Base-by-base conservation (phyloP, 2,797 vertebrate genomes). In the Sebastes steindachneri region DNA sequence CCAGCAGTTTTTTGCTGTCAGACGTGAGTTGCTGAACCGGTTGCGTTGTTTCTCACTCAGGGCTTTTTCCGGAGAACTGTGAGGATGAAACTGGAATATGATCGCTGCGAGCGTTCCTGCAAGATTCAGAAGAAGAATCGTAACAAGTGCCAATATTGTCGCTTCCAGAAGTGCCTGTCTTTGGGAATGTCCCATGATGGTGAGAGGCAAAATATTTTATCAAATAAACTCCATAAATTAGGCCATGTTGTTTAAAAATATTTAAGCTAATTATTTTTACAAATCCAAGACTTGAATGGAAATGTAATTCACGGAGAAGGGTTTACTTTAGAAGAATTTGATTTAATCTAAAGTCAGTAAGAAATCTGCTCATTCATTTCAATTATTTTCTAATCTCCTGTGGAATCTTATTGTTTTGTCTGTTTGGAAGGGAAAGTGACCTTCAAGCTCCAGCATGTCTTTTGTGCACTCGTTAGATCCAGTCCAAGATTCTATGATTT, bases 61-160 rank as follows among this genome's bases (percentile, higher is more conserved):
- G 99, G 99, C 35, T 99, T 99, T 95, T 99, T 99, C 93, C 97
- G 99, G 23, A 96, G 99, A 80, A 99, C 99, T 0, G 97, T 99
- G 90, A 96, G 98, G 77, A 99, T 99, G 99, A 99, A 99, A 93
- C 95, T 99, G 88, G 97, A 99, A 68, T 99, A 99, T 0, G 98
- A 99, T 63, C 97, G 96, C 76, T 99, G 99, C 8, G 97, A 98
- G 80, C 96, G 97, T 58, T 96, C 95, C 91, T 99, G 99, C 94
- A 98, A 97, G 93, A 98, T 99, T 82, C 98, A 98, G 94, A 99
- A 99, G 93, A 99, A 99, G 95, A 99, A 97, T 94, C 95, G 99
- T 48, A 99, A 99, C 92, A 99, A 99, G 95, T 99, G 99, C 95
- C 99, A 99, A 96, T 98, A 98, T 94, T 99, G 99, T 94, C 97